A percentile compares a stretch with the other conserved stretches of the same genome.
phyloP scores from a whole-genome alignment of 2,113 vertebrate genomes.

The Aldabrachelys gigantea region DNA sequence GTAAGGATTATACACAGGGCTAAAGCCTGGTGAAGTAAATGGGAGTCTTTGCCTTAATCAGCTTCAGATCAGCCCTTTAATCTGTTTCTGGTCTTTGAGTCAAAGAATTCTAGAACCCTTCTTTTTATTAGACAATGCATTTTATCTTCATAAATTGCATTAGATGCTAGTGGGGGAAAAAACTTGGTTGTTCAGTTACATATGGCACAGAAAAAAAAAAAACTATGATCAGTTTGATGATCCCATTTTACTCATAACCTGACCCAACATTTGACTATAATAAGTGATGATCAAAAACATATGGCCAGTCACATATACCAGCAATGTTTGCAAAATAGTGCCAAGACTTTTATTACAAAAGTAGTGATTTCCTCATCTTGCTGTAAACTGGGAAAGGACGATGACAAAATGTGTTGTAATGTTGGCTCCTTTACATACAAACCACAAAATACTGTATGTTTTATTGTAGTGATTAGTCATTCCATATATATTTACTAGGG shows the following conservation, averaged over 20 bases:
- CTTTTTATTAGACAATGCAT: background rate
- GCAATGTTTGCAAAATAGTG: conserved; percentile 62
- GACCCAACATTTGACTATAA: background rate
- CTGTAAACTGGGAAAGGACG: conserved; percentile 35
- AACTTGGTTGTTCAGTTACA: background rate
- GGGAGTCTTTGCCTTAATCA: conserved; percentile 2
- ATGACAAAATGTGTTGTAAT: conserved; percentile 30
- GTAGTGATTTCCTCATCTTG: conserved; percentile 55
- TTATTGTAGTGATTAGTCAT: conserved; percentile 44
- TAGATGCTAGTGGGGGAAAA: background rate
- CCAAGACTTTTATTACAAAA: conserved; percentile 67
- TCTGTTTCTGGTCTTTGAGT: background rate
- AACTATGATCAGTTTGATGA: background rate
- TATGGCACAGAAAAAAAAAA: background rate
- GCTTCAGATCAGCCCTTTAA: background rate
- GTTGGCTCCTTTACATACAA: background rate
- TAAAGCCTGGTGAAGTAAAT: background rate
- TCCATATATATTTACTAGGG: conserved; percentile 4
- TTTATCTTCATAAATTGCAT: background rate
- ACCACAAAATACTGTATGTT: conserved; percentile 3
- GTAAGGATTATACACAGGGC: background rate
- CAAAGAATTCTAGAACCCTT: background rate
- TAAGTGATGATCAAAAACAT: background rate
- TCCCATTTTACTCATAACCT: background rate
- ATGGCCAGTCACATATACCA: conserved; percentile 23